phyloP scores from a whole-genome alignment of 2,888 invertebrate species.

The Catocala nupta region DNA sequence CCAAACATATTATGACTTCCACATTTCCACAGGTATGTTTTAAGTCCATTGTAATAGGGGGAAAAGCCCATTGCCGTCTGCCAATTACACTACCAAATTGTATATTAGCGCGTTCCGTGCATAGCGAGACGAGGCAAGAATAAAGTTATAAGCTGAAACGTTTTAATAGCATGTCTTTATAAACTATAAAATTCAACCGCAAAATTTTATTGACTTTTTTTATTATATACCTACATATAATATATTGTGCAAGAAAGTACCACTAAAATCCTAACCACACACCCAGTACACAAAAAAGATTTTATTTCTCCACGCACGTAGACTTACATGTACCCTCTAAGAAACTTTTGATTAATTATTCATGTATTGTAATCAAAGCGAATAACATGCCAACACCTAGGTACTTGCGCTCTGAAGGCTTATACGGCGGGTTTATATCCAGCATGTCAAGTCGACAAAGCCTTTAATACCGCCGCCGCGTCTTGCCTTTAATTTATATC shows the following conservation, averaged over 20 bases:
- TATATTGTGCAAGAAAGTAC: background rate
- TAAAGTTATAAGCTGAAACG: no score
- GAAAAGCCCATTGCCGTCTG: no score
- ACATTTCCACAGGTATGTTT: no score
- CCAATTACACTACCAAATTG: no score
- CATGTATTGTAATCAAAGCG: slow-evolving; percentile 33
- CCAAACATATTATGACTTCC: no score
- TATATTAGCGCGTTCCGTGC: no score
- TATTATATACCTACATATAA: no score
- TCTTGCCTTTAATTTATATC: background rate
- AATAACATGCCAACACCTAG: background rate
- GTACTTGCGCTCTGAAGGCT: background rate
- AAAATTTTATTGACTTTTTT: no score
- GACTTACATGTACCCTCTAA: background rate
- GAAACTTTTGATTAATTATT: slow-evolving; percentile 36
- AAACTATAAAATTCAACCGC: no score
- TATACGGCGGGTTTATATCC: background rate
- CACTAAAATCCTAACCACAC: background rate
- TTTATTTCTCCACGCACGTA: slow-evolving; percentile 5
- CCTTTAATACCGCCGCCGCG: background rate
- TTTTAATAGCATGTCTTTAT: no score
- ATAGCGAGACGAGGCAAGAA: no score
- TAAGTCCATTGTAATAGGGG: no score
- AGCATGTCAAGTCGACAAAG: slow-evolving; percentile 10
- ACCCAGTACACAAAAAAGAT: background rate